Conservation (phyloP, 2,888 invertebrate species). For the Oscheius onirici region DNA sequence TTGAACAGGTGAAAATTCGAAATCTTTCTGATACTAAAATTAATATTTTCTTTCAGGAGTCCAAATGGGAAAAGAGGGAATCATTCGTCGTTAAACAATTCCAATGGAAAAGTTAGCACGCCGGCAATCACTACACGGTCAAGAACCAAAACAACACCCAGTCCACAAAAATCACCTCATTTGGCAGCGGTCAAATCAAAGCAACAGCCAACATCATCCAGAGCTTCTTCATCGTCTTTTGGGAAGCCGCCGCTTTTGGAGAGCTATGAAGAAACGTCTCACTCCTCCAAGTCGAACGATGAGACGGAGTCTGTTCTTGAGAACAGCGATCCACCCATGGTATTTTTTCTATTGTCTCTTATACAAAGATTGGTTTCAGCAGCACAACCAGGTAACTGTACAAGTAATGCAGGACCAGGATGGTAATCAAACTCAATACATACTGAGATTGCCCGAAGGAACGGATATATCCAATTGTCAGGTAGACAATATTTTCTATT, state of each 20-base stretch:
- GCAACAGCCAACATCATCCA: background rate
- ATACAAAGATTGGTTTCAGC: background rate
- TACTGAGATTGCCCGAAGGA: conserved; percentile 11
- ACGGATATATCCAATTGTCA: conserved; percentile 19
- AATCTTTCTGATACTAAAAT: background rate
- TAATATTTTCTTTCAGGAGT: conserved; percentile 12
- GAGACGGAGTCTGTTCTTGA: background rate
- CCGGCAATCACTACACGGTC: background rate
- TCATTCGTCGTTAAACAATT: conserved; percentile 1
- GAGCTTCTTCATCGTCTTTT: background rate
- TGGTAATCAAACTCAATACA: conserved; percentile 7
- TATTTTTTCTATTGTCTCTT: background rate
- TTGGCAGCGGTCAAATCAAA: background rate
- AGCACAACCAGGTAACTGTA: conserved; percentile 3
- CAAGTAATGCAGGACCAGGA: background rate
- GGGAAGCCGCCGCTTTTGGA: too few relatives aligned
- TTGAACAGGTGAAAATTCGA: too few relatives aligned
- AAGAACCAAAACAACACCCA: background rate
- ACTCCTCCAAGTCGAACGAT: background rate
- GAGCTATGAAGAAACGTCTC: background rate
- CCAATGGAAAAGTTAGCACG: conserved; percentile 5
- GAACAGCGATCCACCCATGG: background rate
- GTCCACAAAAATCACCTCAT: background rate
- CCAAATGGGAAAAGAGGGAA: conserved; percentile 17
- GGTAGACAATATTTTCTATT: background rate